A percentile compares a stretch with the other conserved stretches of the same genome.
phyloP scores from a whole-genome alignment of 2,113 vertebrate genomes.

The Gadus chalcogrammus region DNA sequence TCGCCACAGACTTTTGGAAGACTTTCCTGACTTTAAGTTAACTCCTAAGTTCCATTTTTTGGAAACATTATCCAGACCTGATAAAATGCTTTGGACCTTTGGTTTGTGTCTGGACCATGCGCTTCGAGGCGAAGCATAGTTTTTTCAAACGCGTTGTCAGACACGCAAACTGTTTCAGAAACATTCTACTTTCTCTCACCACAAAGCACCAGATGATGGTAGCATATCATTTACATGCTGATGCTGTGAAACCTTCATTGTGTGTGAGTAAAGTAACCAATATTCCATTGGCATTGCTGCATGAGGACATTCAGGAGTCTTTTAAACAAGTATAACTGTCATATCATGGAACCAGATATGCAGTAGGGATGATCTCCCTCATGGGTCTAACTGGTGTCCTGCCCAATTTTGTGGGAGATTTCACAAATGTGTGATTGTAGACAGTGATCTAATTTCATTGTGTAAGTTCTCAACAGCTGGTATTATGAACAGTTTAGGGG shows the following conservation, averaged over 20 bases:
- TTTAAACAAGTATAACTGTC: no score
- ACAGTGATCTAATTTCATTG: no score
- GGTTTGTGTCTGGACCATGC: background rate
- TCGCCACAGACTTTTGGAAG: background rate
- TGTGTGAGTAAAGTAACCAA: background rate
- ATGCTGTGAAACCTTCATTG: conserved; percentile 19
- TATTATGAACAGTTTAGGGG: no score
- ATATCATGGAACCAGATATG: no score
- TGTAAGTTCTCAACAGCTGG: no score
- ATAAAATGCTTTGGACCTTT: background rate
- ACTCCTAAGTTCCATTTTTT: conserved; percentile 2
- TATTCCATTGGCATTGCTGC: no score
- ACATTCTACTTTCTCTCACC: conserved; percentile 22
- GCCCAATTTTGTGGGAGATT: no score
- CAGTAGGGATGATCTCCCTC: no score
- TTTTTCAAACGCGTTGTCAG: conserved; percentile 1
- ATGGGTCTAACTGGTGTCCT: no score
- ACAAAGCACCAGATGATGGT: conserved; percentile 25
- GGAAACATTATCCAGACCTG: conserved; percentile 6
- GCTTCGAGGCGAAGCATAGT: background rate
- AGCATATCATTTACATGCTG: background rate
- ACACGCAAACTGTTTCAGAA: conserved; percentile 16
- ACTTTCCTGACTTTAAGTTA: conserved; percentile 3
- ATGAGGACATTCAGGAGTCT: no score
- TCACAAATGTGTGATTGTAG: no score